Percentiles rank a stretch among this genome's conserved stretches.
Evolutionary conservation across 1,140 invertebrate genomes (phyloP).

Genomic region (Battus philenor): DNA sequence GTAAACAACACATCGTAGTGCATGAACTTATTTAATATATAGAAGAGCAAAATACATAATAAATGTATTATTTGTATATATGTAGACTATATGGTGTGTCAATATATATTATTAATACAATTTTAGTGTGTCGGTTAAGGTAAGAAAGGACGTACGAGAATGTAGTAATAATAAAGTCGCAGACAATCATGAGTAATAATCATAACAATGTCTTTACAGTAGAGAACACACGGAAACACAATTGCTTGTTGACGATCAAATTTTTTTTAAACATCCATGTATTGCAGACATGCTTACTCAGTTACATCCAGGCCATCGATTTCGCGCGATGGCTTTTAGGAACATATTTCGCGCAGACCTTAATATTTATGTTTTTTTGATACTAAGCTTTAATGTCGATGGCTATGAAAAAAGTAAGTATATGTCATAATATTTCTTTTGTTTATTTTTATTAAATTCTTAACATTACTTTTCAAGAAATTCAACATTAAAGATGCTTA

Average conservation of each 20-base stretch:
- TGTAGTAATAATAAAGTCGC: too few relatives aligned
- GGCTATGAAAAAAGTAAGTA: conserved; percentile 57
- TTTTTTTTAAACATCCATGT: conserved; percentile 29
- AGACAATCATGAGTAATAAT: conserved; percentile 1
- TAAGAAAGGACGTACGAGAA: too few relatives aligned
- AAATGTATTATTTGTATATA: too few relatives aligned
- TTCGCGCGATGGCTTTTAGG: conserved; percentile 8
- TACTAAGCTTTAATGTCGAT: neutral
- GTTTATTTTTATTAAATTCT: too few relatives aligned
- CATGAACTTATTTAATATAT: too few relatives aligned
- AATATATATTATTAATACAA: too few relatives aligned
- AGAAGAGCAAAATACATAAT: too few relatives aligned
- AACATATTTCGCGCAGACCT: conserved; percentile 11
- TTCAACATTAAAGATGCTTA: too few relatives aligned
- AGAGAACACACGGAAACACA: conserved; percentile 20
- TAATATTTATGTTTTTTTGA: conserved; percentile 10
- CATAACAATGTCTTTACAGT: conserved; percentile 11
- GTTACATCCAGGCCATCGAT: conserved; percentile 3
- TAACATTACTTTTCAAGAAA: too few relatives aligned
- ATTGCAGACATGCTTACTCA: conserved; percentile 1
- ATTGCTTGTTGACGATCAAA: conserved; percentile 24
- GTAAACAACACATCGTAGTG: too few relatives aligned
- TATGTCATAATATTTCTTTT: neutral
- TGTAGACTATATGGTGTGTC: too few relatives aligned
- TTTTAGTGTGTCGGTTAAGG: too few relatives aligned